Evolutionary conservation across 2,113 vertebrate genomes (phyloP).

Genomic region (Aythya baeri): DNA sequence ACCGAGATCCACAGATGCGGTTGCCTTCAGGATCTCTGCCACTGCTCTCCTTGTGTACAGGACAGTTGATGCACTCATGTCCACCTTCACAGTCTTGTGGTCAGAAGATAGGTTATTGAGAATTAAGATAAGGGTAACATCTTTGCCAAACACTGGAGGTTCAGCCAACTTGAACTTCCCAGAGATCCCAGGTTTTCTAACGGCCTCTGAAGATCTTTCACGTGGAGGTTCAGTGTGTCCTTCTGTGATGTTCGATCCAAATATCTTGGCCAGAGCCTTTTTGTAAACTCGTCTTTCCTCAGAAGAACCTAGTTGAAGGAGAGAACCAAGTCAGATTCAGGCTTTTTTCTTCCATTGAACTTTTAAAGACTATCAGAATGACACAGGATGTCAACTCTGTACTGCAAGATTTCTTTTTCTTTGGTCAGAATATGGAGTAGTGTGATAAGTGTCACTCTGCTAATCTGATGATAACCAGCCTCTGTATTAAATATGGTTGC

Average conservation of each 20-base stretch:
- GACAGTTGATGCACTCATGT: slow-evolving; percentile 75
- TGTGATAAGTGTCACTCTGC: background rate
- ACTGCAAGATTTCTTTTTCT: background rate
- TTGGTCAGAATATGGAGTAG: background rate
- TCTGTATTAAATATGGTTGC: background rate
- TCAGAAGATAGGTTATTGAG: slow-evolving; percentile 66
- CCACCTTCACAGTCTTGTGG: slow-evolving; percentile 70
- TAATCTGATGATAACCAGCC: background rate
- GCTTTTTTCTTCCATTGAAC: background rate
- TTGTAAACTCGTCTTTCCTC: slow-evolving; percentile 76
- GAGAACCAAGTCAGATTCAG: background rate
- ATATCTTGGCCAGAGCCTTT: slow-evolving; percentile 72
- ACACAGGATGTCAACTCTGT: background rate
- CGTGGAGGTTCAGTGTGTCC: background rate
- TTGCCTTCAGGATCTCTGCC: slow-evolving; percentile 76
- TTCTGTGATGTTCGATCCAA: background rate
- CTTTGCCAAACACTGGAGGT: slow-evolving; percentile 74
- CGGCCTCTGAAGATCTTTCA: background rate
- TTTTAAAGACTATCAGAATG: background rate
- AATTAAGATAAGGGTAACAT: slow-evolving; percentile 71
- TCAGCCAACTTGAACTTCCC: slow-evolving; percentile 80
- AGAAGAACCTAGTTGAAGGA: slow-evolving; percentile 66
- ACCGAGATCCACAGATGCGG: slow-evolving; percentile 65
- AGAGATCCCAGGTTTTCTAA: slow-evolving; percentile 68
- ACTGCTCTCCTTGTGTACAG: slow-evolving; percentile 77